These are phyloP conservation scores for Anarhynchus alexandrinus DNA, from an alignment of 2,113 vertebrate species.

Conservation along the genomic window DNA sequence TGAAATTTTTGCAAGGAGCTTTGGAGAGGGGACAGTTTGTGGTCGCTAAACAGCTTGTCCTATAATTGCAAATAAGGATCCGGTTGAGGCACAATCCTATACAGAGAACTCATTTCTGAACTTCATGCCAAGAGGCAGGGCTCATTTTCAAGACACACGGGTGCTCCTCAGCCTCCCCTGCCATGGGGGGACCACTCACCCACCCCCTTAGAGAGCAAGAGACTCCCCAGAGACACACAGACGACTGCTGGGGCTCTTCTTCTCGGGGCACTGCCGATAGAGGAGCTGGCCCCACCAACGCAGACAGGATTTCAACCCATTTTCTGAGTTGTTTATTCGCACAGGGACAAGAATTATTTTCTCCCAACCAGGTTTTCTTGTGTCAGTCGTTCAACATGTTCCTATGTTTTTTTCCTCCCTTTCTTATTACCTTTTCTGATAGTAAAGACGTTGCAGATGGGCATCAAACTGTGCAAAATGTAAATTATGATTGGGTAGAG, in stretches of 20 bases:
- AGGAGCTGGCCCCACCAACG: neutral
- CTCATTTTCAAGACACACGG: neutral
- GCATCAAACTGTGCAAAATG: constrained; percentile 65
- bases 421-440: constrained; percentile 55
- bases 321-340: neutral
- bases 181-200: accelerated
- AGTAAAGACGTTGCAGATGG: constrained; percentile 49
- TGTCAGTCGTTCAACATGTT: neutral
- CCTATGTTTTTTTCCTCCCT: neutral
- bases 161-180: neutral
- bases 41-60: neutral
- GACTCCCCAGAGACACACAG: neutral
- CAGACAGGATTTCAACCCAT: neutral
- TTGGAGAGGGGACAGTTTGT: neutral
- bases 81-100: neutral
- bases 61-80: neutral
- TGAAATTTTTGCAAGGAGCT: neutral
- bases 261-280: neutral
- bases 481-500: constrained; percentile 58
- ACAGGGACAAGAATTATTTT: neutral
- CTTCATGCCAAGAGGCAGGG: neutral
- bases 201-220: neutral
- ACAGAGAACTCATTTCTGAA: neutral
- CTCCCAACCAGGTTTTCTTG: neutral
- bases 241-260: neutral